Base-by-base conservation (phyloP, 2,113 vertebrate species). In the Syngnathus typhle region DNA sequence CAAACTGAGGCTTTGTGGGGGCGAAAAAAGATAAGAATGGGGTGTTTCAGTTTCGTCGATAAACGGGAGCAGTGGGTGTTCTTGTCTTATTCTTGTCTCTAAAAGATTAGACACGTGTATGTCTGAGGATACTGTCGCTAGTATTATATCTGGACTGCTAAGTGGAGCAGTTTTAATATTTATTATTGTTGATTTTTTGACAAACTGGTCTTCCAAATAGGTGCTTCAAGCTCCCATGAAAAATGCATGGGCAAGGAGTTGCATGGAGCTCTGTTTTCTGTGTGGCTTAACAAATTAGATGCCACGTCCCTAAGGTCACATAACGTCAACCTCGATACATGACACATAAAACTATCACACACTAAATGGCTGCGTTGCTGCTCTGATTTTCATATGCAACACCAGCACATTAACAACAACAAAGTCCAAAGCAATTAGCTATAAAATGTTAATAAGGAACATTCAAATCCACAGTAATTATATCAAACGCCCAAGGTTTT, bases 241-340 rank as follows among this genome's bases (percentile, higher is more conserved):
- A 78, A 68, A 80, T 76, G 43, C 63, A 75, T 69, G 51, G 10
- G 37, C 52, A 13, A 52, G 69, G 65, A 82, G 70, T 61, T 67
- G 66, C 63, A 68, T 58, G 36, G 16, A n/a, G 21, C 74, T 74
- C 27, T 70, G 56, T 73, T 71, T 69, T 69, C 65, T 80, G 43
- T 70, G 58, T 64, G 23, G 74, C 60, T 78, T 70, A 69, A 43
- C 68, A 74, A 74, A 77, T 76, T 59, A 79, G 54, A 69, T 52
- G 58, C 43, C n/a, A 39, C 43, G 49, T 65, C 58, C 62, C 64
- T 47, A 9, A 76, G 72, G 67, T 81, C 82, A 72, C 55, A 16
- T 64, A 71, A 77, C 70, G 73, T 52, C 68, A 66, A 59, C 65
- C 55, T 54, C 44, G 64, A 54, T 36, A 64, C 67, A 72, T 64